phyloP scores from a whole-genome alignment of 2,113 vertebrate genomes.

The Alces alces region DNA sequence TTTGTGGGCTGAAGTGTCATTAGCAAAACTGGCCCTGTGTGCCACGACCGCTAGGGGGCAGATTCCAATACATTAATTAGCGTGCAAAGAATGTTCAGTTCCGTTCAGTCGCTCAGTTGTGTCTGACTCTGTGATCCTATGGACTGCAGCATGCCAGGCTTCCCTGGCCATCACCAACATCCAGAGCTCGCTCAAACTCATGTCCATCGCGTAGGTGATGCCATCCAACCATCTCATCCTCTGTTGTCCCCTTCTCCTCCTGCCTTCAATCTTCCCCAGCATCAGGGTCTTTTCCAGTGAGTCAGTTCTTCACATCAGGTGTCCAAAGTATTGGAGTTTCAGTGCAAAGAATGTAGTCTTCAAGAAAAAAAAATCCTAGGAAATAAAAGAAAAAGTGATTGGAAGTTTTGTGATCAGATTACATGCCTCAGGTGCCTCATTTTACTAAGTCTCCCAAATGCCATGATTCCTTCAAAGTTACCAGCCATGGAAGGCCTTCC shows the following conservation, averaged over 20 bases:
- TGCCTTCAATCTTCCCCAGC: not conserved
- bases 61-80: not conserved
- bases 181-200: not conserved
- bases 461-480: not conserved
- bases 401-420: not conserved
- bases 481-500: not conserved
- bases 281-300: not conserved
- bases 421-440: not conserved
- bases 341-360: not conserved
- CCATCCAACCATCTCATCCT: not conserved
- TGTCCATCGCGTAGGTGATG: not conserved
- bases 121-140: not conserved
- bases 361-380: not conserved
- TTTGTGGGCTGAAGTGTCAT: not conserved
- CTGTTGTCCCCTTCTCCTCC: not conserved
- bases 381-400: not conserved
- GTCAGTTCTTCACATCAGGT: not conserved
- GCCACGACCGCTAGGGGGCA: slow-evolving; percentile 18
- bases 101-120: not conserved
- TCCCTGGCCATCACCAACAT: not conserved
- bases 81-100: not conserved
- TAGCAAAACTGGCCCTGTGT: not conserved
- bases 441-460: not conserved
- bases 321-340: not conserved
- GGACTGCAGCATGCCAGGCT: not conserved